Evolutionary conservation across 2,797 vertebrate species (phyloP).

Genomic region (Diglossa cyanea): DNA sequence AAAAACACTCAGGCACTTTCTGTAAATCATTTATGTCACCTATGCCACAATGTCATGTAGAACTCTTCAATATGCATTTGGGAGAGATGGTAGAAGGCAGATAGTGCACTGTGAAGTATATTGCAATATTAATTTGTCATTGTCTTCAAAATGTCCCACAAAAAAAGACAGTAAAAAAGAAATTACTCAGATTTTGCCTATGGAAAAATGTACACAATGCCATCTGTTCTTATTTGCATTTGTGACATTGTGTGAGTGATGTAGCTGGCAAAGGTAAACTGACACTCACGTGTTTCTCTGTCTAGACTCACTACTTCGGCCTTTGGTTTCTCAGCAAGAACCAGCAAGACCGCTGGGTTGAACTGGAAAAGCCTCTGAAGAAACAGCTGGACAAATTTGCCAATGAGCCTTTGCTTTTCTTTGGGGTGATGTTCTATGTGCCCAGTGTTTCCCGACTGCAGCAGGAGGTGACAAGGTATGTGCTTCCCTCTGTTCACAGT

Average conservation of each 20-base stretch:
- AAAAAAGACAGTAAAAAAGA: not conserved
- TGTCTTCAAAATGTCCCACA: not conserved
- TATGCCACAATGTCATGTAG: not conserved
- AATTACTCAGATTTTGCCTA: not conserved
- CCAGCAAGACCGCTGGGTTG: conserved; percentile 93
- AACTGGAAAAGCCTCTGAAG: conserved; percentile 96
- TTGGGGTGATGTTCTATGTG: conserved; percentile 97
- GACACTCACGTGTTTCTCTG: conserved; percentile 10
- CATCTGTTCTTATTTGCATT: not conserved
- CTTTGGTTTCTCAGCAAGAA: conserved; percentile 94
- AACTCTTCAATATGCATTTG: not conserved
- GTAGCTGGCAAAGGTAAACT: not conserved
- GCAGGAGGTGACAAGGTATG: conserved; percentile 93
- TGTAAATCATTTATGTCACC: not conserved
- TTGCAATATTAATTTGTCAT: not conserved
- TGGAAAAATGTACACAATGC: not conserved
- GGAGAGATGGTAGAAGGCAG: not conserved
- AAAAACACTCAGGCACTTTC: not conserved
- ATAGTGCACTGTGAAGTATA: not conserved
- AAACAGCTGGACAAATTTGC: conserved; percentile 98
- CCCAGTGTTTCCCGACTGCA: conserved; percentile 90
- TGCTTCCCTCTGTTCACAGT: not conserved
- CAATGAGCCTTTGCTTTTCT: conserved; percentile 93
- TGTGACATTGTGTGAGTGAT: not conserved
- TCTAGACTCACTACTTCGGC: conserved; percentile 92